Base-by-base conservation (phyloP, 2,113 vertebrate species). In the Hemiprocne comata region DNA sequence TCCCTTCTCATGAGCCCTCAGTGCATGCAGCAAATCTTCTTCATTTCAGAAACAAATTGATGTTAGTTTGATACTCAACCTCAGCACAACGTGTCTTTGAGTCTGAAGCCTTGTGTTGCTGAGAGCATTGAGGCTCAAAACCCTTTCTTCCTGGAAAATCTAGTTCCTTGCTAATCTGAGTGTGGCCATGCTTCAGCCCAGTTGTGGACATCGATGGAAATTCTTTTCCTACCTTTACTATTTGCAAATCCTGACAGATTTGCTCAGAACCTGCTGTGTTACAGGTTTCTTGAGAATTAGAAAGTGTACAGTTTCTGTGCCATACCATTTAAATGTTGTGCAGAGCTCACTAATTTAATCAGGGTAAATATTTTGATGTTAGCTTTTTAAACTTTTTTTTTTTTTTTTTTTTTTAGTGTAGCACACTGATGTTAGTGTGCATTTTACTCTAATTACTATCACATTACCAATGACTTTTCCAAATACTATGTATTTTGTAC, bases 381-480 rank as follows among this genome's bases (percentile, higher is more conserved):
- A 44, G 53, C 24, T 70, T 74, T 81, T 73, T 6, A 57, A 65
- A 50, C 17, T 17, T 46, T 18, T 46, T 48, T 48, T 48, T 24
- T 24, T 25, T 51, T 51, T 51, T 51, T 67, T 70, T 82, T 67
- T 77, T 75, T 84, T 46, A 70, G 42, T 72, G 65, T 72, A 85
- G 66, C 76, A 48, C 65, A 40, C 54, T 65, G 78, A 73, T 92
- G 29, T 24, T 25, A 26, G 58, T 93, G 46, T 74, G 42, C 20
- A 34, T 82, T 81, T 85, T 87, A 60, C 23, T 44, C 29, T 87
- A 95, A 94, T 95, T 94, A 96, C 96, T 97, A 64, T 44, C 64
- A 51, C 44, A 72, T 97, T 93, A 64, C 38, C 76, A 97, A 96
- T 55, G 95, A 95, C 96, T 65, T 96, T 88, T 98, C 93, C 89